Evolutionary conservation across 2,113 vertebrate species (phyloP).

Genomic region (Alaudala cheleensis): DNA sequence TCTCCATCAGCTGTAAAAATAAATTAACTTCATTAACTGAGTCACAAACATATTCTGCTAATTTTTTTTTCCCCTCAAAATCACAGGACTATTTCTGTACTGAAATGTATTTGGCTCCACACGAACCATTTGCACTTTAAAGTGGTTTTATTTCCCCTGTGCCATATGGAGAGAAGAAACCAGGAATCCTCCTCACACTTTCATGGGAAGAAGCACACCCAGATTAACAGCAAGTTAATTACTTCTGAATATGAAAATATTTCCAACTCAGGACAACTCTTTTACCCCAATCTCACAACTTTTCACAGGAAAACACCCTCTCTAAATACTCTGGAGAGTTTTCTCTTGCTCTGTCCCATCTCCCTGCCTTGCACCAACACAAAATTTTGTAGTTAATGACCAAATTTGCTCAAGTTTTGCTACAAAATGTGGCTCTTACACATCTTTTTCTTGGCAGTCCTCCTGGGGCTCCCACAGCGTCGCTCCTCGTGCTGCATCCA

Average conservation of each 20-base stretch:
- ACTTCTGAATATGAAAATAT: neutral
- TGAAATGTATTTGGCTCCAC: neutral
- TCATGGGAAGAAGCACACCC: neutral
- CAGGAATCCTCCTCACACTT: neutral
- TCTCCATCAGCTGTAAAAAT: neutral
- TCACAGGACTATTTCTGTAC: neutral
- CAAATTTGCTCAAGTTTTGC: neutral
- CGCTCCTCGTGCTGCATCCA: neutral
- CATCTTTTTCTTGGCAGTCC: slow-evolving; percentile 56
- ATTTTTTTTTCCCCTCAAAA: neutral
- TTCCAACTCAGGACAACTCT: neutral
- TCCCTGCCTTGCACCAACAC: neutral
- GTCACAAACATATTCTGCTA: neutral
- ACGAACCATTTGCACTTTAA: neutral
- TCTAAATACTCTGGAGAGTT: neutral
- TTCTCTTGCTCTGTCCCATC: neutral
- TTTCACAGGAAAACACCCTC: neutral
- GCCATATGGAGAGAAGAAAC: neutral
- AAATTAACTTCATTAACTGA: neutral
- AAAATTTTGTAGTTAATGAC: neutral
- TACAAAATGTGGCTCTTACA: slow-evolving; percentile 42
- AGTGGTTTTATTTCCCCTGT: neutral
- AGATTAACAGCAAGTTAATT: neutral
- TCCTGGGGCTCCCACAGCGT: slow-evolving; percentile 1
- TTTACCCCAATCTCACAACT: neutral